Percentiles rank a stretch among this genome's conserved stretches.
phyloP scores from a whole-genome alignment of 1,140 invertebrate species.

The Drosophila hydei region DNA sequence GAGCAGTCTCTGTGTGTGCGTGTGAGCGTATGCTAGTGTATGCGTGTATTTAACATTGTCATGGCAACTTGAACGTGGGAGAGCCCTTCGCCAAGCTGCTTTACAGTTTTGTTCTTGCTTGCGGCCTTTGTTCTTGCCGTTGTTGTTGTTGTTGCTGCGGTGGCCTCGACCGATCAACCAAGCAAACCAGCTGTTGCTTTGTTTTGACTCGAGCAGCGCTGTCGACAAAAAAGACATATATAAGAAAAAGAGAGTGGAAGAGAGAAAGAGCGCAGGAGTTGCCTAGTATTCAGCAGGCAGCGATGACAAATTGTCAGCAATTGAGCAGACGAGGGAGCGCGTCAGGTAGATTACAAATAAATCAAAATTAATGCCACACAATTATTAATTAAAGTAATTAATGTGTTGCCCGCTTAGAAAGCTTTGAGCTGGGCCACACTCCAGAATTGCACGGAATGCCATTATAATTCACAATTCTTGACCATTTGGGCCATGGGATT shows the following conservation, averaged over 20 bases:
- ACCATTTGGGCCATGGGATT: conserved; percentile 43
- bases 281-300: background rate
- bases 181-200: conserved; percentile 70
- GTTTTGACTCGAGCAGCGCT: conserved; percentile 39
- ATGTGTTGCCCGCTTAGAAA: conserved; percentile 61
- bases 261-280: conserved; percentile 5
- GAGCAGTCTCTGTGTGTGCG: background rate
- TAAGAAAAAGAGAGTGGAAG: conserved; percentile 1
- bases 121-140: conserved; percentile 46
- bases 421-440: conserved; percentile 20
- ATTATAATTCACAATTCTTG: conserved; percentile 60
- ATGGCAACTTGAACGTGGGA: conserved; percentile 68
- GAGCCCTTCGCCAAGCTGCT: conserved; percentile 66
- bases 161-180: conserved; percentile 73
- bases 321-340: background rate
- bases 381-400: conserved; percentile 81
- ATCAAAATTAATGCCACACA: conserved; percentile 78
- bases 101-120: conserved; percentile 51
- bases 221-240: conserved; percentile 13
- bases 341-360: conserved; percentile 45
- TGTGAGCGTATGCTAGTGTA: conserved; percentile 5
- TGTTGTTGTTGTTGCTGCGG: conserved; percentile 25
- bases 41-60: conserved; percentile 46
- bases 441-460: conserved; percentile 18
- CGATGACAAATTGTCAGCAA: conserved; percentile 14